Percentiles rank a stretch among this genome's conserved stretches.
Conservation (phyloP, 2,888 invertebrate genomes). For the Leucophenga montana region DNA sequence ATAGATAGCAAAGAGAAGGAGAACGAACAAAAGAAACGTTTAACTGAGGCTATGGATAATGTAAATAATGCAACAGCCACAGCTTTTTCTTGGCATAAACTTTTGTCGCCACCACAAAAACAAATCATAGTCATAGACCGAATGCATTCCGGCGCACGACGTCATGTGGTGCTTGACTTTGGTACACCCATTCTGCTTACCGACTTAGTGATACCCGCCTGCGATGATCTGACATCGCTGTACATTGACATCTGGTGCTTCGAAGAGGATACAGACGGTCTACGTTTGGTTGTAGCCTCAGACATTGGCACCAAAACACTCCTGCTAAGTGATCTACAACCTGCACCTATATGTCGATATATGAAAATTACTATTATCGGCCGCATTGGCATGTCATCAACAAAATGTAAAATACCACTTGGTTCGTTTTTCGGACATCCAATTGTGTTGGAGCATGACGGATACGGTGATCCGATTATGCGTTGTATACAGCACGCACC, state of each 20-base stretch:
- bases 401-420: conserved; percentile 90
- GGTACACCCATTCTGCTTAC: conserved; percentile 89
- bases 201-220: conserved; percentile 87
- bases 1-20: conserved; percentile 32
- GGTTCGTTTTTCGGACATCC: conserved; percentile 96
- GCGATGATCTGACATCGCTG: conserved; percentile 86
- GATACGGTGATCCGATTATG: conserved; percentile 69
- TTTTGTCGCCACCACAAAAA: conserved; percentile 86
- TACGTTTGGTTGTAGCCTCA: conserved; percentile 86
- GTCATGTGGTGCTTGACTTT: conserved; percentile 93
- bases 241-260: conserved; percentile 93
- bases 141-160: conserved; percentile 94
- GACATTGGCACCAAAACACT: conserved; percentile 91
- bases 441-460: conserved; percentile 81
- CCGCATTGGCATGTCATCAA: conserved; percentile 91
- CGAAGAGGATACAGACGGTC: conserved; percentile 89
- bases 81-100: conserved; percentile 82
- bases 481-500: conserved; percentile 64
- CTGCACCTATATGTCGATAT: conserved; percentile 90
- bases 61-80: conserved; percentile 45
- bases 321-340: conserved; percentile 90
- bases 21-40: conserved; percentile 16
- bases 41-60: conserved; percentile 31
- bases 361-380: conserved; percentile 94
- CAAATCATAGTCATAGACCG: conserved; percentile 91